phyloP scores from a whole-genome alignment of 2,888 invertebrate genomes.

The Epinotia ramella region DNA sequence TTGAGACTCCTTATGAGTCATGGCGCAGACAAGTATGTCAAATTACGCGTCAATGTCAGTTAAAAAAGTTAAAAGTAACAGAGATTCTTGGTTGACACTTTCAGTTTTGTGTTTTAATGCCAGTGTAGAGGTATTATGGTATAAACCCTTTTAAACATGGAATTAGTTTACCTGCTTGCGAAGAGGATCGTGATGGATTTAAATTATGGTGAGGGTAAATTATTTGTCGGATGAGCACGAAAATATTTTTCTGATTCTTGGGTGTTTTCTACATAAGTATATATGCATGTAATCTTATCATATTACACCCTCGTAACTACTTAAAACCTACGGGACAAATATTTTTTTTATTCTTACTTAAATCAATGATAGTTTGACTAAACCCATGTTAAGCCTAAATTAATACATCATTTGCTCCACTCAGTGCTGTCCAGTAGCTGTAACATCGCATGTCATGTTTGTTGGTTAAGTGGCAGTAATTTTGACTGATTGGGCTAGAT shows the following conservation, averaged over 20 bases:
- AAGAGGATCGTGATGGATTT: no score
- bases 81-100: neutral
- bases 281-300: no score
- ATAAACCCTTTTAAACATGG: no score
- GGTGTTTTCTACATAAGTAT: no score
- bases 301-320: no score
- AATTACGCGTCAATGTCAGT: neutral
- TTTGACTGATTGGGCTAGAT: constrained; percentile 31
- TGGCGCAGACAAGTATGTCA: neutral
- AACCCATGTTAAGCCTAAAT: neutral
- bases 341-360: neutral
- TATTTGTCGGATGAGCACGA: no score
- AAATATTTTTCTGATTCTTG: no score
- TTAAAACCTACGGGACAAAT: no score
- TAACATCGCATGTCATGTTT: constrained; percentile 19
- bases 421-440: constrained; percentile 13
- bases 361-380: neutral
- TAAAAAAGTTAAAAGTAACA: neutral
- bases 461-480: constrained; percentile 2
- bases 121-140: neutral
- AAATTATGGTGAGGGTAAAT: no score
- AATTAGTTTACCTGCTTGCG: no score
- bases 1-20: neutral
- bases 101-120: neutral
- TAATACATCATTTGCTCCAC: constrained; percentile 5